These are phyloP conservation scores for Clitarchus hookeri DNA, from an alignment of 2,888 invertebrate genomes.

Conservation along the genomic window DNA sequence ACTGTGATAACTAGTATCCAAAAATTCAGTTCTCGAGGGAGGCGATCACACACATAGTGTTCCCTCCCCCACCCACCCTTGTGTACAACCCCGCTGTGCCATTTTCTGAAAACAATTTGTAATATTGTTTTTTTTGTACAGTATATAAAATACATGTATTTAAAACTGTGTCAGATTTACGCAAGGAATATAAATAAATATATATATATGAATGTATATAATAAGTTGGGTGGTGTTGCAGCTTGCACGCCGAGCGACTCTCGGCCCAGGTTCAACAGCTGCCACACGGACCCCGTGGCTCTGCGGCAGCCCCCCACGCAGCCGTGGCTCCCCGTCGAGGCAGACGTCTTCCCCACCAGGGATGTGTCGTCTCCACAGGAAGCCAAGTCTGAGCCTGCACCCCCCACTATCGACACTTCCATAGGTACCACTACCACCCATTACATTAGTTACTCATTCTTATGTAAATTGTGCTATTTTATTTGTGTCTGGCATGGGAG, in stretches of 20 bases:
- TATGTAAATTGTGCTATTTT: too few species aligned
- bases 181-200: neutral
- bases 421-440: slow-evolving; percentile 42
- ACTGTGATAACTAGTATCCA: too few species aligned
- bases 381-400: slow-evolving; percentile 24
- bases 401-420: slow-evolving; percentile 41
- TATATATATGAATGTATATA: too few species aligned
- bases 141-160: too few species aligned
- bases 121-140: too few species aligned
- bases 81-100: too few species aligned
- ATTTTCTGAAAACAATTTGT: too few species aligned
- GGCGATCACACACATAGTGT: too few species aligned
- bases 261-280: slow-evolving; percentile 63
- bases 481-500: too few species aligned
- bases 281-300: slow-evolving; percentile 56
- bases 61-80: too few species aligned
- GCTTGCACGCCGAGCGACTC: slow-evolving; percentile 60
- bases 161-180: too few species aligned
- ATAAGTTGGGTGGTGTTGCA: slow-evolving; percentile 44
- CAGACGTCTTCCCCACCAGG: slow-evolving; percentile 47
- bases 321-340: slow-evolving; percentile 43
- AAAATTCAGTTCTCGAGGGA: too few species aligned
- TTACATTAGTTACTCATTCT: neutral
- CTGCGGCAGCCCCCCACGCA: slow-evolving; percentile 35
- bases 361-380: slow-evolving; percentile 40